These are phyloP conservation scores for Cryptus armator DNA, from an alignment of 2,888 invertebrate species.

Conservation along the genomic window DNA sequence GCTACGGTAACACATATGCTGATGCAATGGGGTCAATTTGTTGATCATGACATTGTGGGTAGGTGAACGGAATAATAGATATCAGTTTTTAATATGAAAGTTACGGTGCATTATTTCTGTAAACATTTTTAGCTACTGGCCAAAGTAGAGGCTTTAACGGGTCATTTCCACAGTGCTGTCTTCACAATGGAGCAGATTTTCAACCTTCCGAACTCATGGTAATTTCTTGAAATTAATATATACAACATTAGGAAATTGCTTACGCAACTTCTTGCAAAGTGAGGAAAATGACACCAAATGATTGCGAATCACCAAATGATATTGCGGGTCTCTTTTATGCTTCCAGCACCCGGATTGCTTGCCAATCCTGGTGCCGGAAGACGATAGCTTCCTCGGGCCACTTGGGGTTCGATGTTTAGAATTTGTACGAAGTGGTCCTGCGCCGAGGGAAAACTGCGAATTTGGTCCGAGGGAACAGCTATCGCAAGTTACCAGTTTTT, in stretches of 20 bases:
- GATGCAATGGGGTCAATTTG: slow-evolving; percentile 96
- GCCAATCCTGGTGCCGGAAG: slow-evolving; percentile 91
- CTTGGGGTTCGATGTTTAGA: slow-evolving; percentile 92
- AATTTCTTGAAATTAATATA: slow-evolving; percentile 72
- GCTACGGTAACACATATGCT: slow-evolving; percentile 91
- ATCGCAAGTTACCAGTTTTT: slow-evolving; percentile 93
- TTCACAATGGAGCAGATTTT: slow-evolving; percentile 87
- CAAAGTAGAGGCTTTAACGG: slow-evolving; percentile 92
- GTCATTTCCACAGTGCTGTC: slow-evolving; percentile 92
- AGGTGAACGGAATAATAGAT: slow-evolving; percentile 18
- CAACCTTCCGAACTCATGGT: slow-evolving; percentile 89
- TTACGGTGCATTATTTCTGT: neutral
- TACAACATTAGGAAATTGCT: too few relatives aligned
- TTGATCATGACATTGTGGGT: slow-evolving; percentile 94
- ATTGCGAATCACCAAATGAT: too few relatives aligned
- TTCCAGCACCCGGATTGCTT: slow-evolving; percentile 86
- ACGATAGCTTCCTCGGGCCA: slow-evolving; percentile 91
- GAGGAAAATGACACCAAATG: too few relatives aligned
- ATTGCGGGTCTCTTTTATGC: neutral
- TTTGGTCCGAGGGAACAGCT: slow-evolving; percentile 94
- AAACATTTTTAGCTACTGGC: slow-evolving; percentile 87
- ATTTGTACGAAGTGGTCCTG: slow-evolving; percentile 93
- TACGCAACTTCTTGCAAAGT: too few relatives aligned
- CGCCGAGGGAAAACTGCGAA: slow-evolving; percentile 92
- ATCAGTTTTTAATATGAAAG: neutral